Evolutionary conservation across 2,888 invertebrate species (phyloP).

Genomic region (Oegoconia quadripuncta): DNA sequence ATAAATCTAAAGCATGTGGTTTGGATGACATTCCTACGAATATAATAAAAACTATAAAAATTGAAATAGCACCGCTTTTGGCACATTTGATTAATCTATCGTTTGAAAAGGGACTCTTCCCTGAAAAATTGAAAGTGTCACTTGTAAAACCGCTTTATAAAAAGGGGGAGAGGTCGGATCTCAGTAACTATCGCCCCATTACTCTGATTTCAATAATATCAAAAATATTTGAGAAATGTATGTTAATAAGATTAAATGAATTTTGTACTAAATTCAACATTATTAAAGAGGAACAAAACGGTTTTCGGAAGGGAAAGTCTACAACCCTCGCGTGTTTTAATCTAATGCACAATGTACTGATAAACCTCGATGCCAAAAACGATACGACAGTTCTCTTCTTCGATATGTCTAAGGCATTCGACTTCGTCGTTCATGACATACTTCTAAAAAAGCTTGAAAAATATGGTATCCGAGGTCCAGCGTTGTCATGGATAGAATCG

Average conservation of each 20-base stretch:
- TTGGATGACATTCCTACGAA: not conserved
- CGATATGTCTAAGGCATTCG: too few relatives aligned
- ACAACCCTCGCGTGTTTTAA: too few relatives aligned
- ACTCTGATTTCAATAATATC: not conserved
- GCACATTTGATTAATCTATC: too few relatives aligned
- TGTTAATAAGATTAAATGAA: not conserved
- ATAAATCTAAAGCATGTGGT: slow-evolving; percentile 3
- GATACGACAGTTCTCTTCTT: too few relatives aligned
- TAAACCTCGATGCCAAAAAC: too few relatives aligned
- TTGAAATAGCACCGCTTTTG: slow-evolving; percentile 4
- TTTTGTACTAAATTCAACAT: not conserved
- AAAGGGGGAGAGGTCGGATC: slow-evolving; percentile 1
- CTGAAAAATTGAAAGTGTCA: slow-evolving; percentile 3
- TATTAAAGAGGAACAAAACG: not conserved
- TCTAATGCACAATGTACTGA: too few relatives aligned
- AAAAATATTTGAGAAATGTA: not conserved
- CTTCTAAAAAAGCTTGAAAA: too few relatives aligned
- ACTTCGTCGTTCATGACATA: too few relatives aligned
- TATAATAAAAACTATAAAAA: slow-evolving; percentile 3
- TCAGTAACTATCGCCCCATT: not conserved
- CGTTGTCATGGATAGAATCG: too few relatives aligned
- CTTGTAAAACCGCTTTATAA: slow-evolving; percentile 8
- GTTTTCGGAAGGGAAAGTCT: too few relatives aligned
- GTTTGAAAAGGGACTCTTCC: too few relatives aligned
- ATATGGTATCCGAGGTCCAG: too few relatives aligned